Conservation (phyloP, 2,113 vertebrate genomes). For the Panthera uncia region DNA sequence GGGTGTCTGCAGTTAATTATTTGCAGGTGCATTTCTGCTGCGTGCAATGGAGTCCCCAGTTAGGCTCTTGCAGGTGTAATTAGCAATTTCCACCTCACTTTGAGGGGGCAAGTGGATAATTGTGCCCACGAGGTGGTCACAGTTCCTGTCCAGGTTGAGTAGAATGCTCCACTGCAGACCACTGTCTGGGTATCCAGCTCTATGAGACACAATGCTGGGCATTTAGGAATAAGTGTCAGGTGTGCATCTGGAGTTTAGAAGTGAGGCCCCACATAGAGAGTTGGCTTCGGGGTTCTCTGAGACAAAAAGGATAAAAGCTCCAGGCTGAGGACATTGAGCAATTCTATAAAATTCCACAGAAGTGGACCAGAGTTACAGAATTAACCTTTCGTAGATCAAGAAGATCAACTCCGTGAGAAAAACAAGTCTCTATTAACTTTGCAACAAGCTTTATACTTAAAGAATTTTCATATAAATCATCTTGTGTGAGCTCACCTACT, state of each 20-base stretch:
- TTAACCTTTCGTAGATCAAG: not conserved
- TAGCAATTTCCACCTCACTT: constrained; percentile 71
- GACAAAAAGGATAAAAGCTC: not conserved
- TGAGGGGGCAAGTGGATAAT: constrained; percentile 76
- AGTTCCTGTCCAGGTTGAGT: not conserved
- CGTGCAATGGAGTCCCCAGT: constrained; percentile 19
- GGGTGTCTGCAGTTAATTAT: constrained; percentile 69
- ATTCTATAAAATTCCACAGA: not conserved
- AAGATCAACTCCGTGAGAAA: not conserved
- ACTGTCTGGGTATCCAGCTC: not conserved
- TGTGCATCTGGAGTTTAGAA: not conserved
- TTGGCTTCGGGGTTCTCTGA: not conserved
- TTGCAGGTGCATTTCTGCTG: constrained; percentile 68
- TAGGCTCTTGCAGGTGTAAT: constrained; percentile 74
- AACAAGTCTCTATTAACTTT: constrained; percentile 9
- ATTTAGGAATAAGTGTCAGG: not conserved
- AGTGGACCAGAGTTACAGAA: not conserved
- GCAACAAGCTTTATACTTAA: not conserved
- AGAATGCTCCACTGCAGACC: not conserved
- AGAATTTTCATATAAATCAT: not conserved
- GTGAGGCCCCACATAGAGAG: not conserved
- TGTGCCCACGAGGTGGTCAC: constrained; percentile 51
- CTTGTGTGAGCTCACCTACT: not conserved
- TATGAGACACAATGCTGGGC: not conserved
- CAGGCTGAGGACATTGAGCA: not conserved